Evolutionary conservation across 2,113 vertebrate species (phyloP).

Genomic region (Herpetotheres cachinnans): DNA sequence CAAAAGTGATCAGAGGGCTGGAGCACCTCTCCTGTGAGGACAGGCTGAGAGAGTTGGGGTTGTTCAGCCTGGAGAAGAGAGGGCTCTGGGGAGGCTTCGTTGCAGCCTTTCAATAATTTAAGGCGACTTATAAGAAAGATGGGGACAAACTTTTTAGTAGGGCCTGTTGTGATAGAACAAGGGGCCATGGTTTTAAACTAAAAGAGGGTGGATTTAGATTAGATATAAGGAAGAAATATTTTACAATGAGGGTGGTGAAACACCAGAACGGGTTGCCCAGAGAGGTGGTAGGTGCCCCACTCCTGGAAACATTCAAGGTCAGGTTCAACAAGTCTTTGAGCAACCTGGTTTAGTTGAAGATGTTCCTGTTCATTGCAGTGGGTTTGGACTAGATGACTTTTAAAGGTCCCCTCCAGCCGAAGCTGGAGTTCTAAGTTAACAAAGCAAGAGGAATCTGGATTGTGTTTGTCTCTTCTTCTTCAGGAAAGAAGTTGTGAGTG

Average conservation of each 20-base stretch:
- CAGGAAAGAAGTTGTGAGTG: not conserved
- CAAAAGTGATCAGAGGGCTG: not conserved
- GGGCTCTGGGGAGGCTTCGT: not conserved
- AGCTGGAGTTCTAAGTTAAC: not conserved
- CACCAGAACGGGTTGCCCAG: not conserved
- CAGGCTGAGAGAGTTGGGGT: not conserved
- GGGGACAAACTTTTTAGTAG: too few species aligned
- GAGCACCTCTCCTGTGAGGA: not conserved
- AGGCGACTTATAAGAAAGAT: too few species aligned
- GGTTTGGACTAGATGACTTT: not conserved
- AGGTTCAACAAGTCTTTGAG: not conserved
- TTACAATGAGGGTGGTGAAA: not conserved
- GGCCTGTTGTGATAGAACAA: too few species aligned
- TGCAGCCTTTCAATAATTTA: too few species aligned
- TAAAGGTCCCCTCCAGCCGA: not conserved
- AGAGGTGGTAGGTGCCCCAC: not conserved
- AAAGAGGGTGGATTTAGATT: not conserved
- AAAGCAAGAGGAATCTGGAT: not conserved
- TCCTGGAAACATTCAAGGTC: not conserved
- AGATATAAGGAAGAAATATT: not conserved
- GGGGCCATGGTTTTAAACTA: too few species aligned
- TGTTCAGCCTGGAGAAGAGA: not conserved
- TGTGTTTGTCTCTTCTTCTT: not conserved
- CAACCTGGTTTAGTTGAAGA: not conserved
- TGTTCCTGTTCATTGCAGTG: not conserved